Percentiles rank a stretch among this genome's conserved stretches.
Evolutionary conservation across 2,797 vertebrate genomes (phyloP).

Genomic region (Clamator glandarius): DNA sequence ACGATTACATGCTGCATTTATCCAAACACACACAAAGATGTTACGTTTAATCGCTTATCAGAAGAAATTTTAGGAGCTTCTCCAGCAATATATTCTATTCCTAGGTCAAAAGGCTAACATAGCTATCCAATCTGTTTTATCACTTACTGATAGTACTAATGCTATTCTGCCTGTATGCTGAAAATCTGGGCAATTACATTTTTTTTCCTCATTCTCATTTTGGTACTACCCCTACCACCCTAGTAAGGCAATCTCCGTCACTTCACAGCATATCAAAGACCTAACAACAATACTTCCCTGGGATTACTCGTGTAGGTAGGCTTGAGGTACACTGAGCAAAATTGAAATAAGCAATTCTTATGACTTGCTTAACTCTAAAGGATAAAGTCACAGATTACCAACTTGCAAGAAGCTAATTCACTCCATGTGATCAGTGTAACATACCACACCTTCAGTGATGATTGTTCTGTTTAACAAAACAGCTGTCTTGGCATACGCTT

Average conservation of each 20-base stretch:
- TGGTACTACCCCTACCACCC: background rate
- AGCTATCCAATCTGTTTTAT: background rate
- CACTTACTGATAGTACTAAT: background rate
- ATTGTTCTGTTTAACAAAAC: rapidly evolving
- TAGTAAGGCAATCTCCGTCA: background rate
- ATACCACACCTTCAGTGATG: background rate
- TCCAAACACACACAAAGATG: background rate
- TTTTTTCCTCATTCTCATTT: background rate
- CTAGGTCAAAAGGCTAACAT: background rate
- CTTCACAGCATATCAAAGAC: background rate
- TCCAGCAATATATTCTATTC: background rate
- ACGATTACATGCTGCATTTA: rapidly evolving
- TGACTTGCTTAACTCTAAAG: background rate
- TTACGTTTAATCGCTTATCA: background rate
- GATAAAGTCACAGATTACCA: background rate
- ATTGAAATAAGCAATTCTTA: rapidly evolving
- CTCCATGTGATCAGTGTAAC: rapidly evolving
- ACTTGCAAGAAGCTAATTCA: background rate
- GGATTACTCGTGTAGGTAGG: background rate
- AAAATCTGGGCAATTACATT: background rate
- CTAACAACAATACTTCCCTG: background rate
- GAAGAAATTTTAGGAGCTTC: background rate
- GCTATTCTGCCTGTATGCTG: background rate
- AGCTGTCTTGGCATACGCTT: background rate
- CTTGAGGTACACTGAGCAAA: background rate